Evolutionary conservation across 1,140 invertebrate genomes (phyloP), one percentile per base, ranked within the genome.

Genomic region (Pomacea maculata): DNA sequence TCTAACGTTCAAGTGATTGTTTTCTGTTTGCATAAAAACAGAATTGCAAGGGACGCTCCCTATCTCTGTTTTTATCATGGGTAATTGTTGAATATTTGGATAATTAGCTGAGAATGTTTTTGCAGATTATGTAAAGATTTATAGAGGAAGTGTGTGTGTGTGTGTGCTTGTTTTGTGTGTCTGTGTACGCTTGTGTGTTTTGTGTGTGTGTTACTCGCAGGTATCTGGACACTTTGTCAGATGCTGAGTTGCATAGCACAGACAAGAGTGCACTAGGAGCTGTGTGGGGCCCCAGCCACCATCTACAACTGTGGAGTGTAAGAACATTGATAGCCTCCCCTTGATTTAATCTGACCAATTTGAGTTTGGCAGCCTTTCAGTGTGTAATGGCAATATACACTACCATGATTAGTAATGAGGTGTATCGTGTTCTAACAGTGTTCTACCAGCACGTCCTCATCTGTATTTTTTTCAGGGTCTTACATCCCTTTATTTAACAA

Each of bases 161-260:
- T 29, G 19, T 11, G n/a, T 73, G 11, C 52, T 75, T 10, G 52
- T 45, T 25, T 25, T 25, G 25, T 25, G 25, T 25, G 25, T 25
- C 25, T 25, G 25, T 25, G 25, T 25, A 25, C 25, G 25, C 25
- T 25, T 25, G 25, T 25, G 25, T 25, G 25, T 25, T 25, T 25
- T 25, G 25, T 25, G 25, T 25, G 25, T 25, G n/a, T 45, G n/a
- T 78, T 25, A 34, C 76, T 55, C 54, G 29, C 73, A 86, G 85
- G 70, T 86, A 86, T 68, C 73, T 86, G 34, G 85, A 84, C 74
- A 81, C 83, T n/a, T 55, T 84, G 14, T 78, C 81, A 34, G 80
- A 80, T 11, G 81, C 80, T 17, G 85, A 86, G 57, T 25, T 84
- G 14, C 71, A 65, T 17, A 79, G 70, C 17, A 72, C 80, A 17